phyloP scores from a whole-genome alignment of 2,113 vertebrate genomes.

The Menidia beryllina region DNA sequence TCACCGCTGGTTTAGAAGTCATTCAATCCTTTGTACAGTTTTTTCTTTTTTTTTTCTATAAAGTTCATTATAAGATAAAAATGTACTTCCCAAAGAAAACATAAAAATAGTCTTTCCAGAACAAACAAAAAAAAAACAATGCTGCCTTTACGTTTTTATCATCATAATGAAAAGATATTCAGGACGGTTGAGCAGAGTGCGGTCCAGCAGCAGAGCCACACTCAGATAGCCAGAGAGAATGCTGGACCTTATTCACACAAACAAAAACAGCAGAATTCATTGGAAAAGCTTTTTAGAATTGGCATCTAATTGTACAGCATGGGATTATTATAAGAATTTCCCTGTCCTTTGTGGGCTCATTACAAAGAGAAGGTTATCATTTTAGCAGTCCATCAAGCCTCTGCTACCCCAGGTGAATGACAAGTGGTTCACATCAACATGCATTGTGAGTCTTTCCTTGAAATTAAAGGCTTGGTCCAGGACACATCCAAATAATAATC shows the following conservation, averaged over 20 bases:
- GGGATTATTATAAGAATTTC: slow-evolving; percentile 43
- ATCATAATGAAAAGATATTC: slow-evolving; percentile 27
- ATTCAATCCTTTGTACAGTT: too few relatives aligned
- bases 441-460: slow-evolving; percentile 17
- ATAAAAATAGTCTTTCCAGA: neutral
- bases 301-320: slow-evolving; percentile 63
- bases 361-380: slow-evolving; percentile 45
- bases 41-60: too few relatives aligned
- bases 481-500: slow-evolving; percentile 52
- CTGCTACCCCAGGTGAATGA: slow-evolving; percentile 49
- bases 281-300: slow-evolving; percentile 49
- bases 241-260: slow-evolving; percentile 26
- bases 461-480: slow-evolving; percentile 44
- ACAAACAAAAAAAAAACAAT: neutral
- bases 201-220: slow-evolving; percentile 2
- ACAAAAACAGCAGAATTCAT: slow-evolving; percentile 28
- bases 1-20: slow-evolving; percentile 36
- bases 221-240: slow-evolving; percentile 16
- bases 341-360: slow-evolving; percentile 70
- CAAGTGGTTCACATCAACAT: slow-evolving; percentile 58
- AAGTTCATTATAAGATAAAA: too few relatives aligned
- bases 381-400: slow-evolving; percentile 43
- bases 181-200: slow-evolving; percentile 5
- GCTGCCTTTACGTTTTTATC: slow-evolving; percentile 18
- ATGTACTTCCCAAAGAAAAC: neutral